Evolutionary conservation across 2,797 vertebrate species (phyloP), one percentile per base, ranked within the genome.

Genomic region (Notoglanidium macrostoma): DNA sequence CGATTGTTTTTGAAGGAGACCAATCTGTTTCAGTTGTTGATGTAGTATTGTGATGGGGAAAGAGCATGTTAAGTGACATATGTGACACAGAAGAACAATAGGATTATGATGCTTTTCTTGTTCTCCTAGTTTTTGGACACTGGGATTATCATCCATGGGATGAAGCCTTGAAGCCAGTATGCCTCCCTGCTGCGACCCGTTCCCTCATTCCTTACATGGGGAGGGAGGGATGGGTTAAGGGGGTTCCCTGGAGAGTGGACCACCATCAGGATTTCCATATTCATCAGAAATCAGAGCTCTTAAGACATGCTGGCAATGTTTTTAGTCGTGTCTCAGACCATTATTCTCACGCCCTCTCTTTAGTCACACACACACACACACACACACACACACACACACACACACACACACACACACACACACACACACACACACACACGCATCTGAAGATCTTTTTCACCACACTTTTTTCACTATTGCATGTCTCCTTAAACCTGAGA

Each of bases 211-310:
- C 85, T 76, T 88, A 57, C 68, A 67, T 91, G 91, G 92, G 89
- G 91, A 93, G 92, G 91, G 89, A 91, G 92, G 87, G 78, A 80
- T 90, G 91, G 93, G 90, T 92, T 90, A 92, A 91, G 92, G 93
- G 92, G 93, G 92, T 93, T 92, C 95, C 91, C 92, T 94, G 94
- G 93, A 91, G 92, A 91, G 92, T 91, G 90, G 92, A 91, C 90
- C 91, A 92, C 89, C 93, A 92, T 91, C 92, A 92, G 94, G 95
- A 96, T 96, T 96, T 96, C 94, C 95, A 95, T 96, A 95, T 96
- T 96, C 94, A 96, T 94, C 94, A 94, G 93, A 95, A 95, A 95
- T 95, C 94, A 95, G 94, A 93, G 90, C 92, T 94, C 77, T 94
- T 94, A 94, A 84, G 68, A 84, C 67, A 57, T 81, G 61, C 73